phyloP scores from a whole-genome alignment of 2,888 invertebrate genomes.

The Rhimphoctona megacephalus region DNA sequence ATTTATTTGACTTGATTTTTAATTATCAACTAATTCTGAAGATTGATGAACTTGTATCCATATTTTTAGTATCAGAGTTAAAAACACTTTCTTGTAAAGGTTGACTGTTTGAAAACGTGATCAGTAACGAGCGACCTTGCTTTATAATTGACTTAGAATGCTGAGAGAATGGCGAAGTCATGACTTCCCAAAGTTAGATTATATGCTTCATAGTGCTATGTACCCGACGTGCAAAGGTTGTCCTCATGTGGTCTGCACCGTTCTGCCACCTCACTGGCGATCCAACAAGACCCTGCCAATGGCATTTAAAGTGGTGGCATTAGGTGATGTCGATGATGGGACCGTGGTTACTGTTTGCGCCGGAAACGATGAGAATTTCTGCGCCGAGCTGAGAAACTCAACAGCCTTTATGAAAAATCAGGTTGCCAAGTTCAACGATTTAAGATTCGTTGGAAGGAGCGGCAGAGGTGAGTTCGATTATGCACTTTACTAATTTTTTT shows the following conservation, averaged over 20 bases:
- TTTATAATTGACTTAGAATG: conserved; percentile 24
- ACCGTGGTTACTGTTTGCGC: conserved; percentile 97
- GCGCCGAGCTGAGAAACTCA: conserved; percentile 96
- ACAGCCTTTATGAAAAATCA: conserved; percentile 98
- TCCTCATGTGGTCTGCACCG: conserved; percentile 89
- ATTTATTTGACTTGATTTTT: neutral
- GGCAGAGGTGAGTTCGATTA: conserved; percentile 92
- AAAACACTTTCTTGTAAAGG: neutral
- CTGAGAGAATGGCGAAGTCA: conserved; percentile 44
- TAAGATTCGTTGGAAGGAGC: conserved; percentile 98
- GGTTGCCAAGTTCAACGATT: conserved; percentile 98
- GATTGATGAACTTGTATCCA: neutral
- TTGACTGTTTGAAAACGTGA: neutral
- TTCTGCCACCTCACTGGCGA: conserved; percentile 97
- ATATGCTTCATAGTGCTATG: conserved; percentile 52
- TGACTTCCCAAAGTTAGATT: conserved; percentile 54
- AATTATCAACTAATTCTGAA: neutral
- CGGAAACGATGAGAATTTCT: conserved; percentile 98
- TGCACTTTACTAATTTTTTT: neutral
- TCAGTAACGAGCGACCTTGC: neutral
- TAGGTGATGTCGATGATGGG: conserved; percentile 97
- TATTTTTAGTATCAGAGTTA: neutral
- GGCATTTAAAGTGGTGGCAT: conserved; percentile 97
- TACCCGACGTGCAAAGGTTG: conserved; percentile 73
- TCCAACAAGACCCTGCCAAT: conserved; percentile 98